Base-by-base conservation (phyloP, 2,797 vertebrate genomes). In the Enteromius fasciolatus region DNA sequence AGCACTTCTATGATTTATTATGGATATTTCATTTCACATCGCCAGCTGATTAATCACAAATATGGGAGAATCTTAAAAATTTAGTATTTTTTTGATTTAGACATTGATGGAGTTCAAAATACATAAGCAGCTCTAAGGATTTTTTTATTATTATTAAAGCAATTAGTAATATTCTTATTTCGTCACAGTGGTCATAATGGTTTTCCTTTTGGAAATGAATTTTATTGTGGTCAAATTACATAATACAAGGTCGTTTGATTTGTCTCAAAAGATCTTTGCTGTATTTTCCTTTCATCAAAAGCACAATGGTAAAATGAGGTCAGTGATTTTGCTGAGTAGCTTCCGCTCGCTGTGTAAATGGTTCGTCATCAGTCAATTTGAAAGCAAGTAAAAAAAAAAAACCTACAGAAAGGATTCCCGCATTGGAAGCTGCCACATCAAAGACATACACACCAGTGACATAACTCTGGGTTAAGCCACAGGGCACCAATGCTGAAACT, bases 261-360 rank as follows among this genome's bases (percentile, higher is more conserved):
- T 23, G 25, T 54, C 6, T 46, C 5, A 23, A 39, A 39, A 1
- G 5, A 46, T 59, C 39, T 48, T 54, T 10, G 48, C 25, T 28
- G 31, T 28, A 17, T 63, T 75, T 81, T 81, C 33, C 73, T 46
- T 82, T 23, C 1, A 23, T 52, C 61, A 44, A 44, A 81, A 67
- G 7, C 20, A 61, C 2, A 36, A 28, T 77, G 17, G 75, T 15
- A 33, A 85, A 87, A 82, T 68, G 57, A 86, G 86, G 86, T 80
- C 86, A 86, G 10, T 33, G 72, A 87, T 81, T 44, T 7, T 87
- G 87, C 87, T 84, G 84, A 87, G 75, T 31, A 4, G 70, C 80
- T 83, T 87, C 76, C 77, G 66, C 17, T 76, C 7, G 7, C 63
- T 44, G n/a, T 66, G 70, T 41, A 66, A 79, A 20, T 72, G 28